phyloP scores from a whole-genome alignment of 1,140 invertebrate genomes.

The Drosophila novamexicana region DNA sequence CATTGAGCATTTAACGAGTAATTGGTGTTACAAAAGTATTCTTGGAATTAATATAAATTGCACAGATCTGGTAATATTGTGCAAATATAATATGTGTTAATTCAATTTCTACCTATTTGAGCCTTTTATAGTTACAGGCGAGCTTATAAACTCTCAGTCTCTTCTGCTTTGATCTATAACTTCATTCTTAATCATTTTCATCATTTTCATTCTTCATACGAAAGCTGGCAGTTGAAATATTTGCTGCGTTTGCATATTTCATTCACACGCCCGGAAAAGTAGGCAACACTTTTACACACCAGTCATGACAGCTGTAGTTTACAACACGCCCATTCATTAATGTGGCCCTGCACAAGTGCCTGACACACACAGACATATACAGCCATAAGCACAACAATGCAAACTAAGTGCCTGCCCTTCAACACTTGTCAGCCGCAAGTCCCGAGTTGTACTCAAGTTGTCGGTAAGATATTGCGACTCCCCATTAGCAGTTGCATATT shows the following conservation, averaged over 20 bases:
- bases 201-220: too few species aligned
- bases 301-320: slow-evolving; percentile 28
- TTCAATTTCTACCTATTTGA: too few species aligned
- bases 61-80: too few species aligned
- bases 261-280: slow-evolving; percentile 39
- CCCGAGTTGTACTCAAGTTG: slow-evolving; percentile 28
- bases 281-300: slow-evolving; percentile 33
- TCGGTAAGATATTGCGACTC: slow-evolving; percentile 21
- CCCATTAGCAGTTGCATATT: slow-evolving; percentile 32
- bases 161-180: not conserved
- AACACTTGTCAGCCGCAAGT: slow-evolving; percentile 44
- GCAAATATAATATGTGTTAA: too few species aligned
- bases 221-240: not conserved
- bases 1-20: too few species aligned
- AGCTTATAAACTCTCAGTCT: too few species aligned
- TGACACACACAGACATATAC: slow-evolving; percentile 13
- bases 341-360: slow-evolving; percentile 30
- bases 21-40: too few species aligned
- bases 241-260: slow-evolving; percentile 37
- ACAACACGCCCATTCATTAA: slow-evolving; percentile 51
- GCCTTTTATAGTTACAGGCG: too few species aligned
- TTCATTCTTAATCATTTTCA: too few species aligned
- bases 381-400: slow-evolving; percentile 9
- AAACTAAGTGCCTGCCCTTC: slow-evolving; percentile 56
- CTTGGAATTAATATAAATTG: too few species aligned